Percentiles rank a stretch among this genome's conserved stretches.
Conservation (phyloP, 2,888 invertebrate genomes). For the Stenodema calcarata region DNA sequence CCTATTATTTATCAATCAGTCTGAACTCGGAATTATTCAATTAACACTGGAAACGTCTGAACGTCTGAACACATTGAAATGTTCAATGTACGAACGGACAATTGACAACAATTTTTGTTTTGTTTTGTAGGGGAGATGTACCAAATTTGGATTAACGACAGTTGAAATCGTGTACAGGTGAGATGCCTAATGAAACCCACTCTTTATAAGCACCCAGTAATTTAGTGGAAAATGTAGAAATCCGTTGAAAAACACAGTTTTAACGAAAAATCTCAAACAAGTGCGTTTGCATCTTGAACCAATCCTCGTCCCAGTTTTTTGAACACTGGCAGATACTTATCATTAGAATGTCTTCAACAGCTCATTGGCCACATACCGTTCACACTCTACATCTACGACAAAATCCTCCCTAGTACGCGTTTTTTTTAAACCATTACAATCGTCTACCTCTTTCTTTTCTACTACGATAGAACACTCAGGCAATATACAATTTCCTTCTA, state of each 20-base stretch:
- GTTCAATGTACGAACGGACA: no score
- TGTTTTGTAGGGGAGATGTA: no score
- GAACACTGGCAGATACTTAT: background rate
- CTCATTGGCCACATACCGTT: background rate
- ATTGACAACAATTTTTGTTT: no score
- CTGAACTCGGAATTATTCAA: background rate
- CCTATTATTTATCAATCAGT: background rate
- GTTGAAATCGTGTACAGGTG: no score
- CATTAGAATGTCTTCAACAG: background rate
- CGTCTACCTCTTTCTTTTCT: background rate
- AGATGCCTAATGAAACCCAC: no score
- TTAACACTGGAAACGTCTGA: no score
- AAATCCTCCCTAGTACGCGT: background rate
- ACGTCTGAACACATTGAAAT: no score
- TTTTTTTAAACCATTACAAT: no score
- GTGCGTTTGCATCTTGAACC: background rate
- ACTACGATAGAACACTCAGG: background rate
- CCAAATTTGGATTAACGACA: no score
- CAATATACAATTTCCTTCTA: background rate
- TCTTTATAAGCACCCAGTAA: no score
- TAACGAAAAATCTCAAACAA: background rate
- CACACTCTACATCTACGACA: background rate
- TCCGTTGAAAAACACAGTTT: background rate
- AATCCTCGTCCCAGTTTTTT: background rate
- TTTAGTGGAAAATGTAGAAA: background rate